phyloP scores from a whole-genome alignment of 2,797 vertebrate genomes.

The Macropus fuliginosus region DNA sequence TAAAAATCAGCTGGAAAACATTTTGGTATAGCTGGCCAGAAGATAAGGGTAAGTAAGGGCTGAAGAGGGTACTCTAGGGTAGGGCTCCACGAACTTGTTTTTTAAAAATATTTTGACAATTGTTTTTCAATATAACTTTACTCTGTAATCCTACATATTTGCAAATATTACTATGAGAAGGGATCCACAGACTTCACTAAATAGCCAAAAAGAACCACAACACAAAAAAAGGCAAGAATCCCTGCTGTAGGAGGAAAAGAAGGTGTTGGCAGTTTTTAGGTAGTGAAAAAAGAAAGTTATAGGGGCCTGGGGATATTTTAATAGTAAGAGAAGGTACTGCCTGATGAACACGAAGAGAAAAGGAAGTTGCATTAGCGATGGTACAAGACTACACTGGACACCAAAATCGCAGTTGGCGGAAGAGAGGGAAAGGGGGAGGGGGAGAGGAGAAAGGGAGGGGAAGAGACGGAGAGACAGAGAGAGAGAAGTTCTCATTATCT shows the following conservation, averaged over 20 bases:
- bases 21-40: conserved; percentile 38
- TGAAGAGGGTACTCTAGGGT: background rate
- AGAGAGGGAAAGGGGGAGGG: too few relatives aligned
- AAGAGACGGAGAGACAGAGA: too few relatives aligned
- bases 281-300: conserved; percentile 62
- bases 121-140: background rate
- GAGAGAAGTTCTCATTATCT: too few relatives aligned
- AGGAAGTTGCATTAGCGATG: conserved; percentile 44
- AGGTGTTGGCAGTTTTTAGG: conserved; percentile 42
- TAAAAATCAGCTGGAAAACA: conserved; percentile 69
- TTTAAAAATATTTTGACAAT: background rate
- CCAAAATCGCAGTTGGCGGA: conserved; percentile 45
- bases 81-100: background rate
- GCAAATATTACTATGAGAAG: background rate
- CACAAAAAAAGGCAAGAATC: background rate
- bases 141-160: background rate
- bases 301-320: conserved; percentile 42
- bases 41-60: conserved; percentile 19
- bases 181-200: background rate
- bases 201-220: background rate
- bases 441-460: too few relatives aligned
- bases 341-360: conserved; percentile 11
- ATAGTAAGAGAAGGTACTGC: background rate
- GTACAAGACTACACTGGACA: conserved; percentile 20
- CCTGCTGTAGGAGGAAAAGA: conserved; percentile 62